A percentile compares a stretch with the other conserved stretches of the same genome.
Conservation (phyloP, 2,888 invertebrate species). For the Chalcis sispes region DNA sequence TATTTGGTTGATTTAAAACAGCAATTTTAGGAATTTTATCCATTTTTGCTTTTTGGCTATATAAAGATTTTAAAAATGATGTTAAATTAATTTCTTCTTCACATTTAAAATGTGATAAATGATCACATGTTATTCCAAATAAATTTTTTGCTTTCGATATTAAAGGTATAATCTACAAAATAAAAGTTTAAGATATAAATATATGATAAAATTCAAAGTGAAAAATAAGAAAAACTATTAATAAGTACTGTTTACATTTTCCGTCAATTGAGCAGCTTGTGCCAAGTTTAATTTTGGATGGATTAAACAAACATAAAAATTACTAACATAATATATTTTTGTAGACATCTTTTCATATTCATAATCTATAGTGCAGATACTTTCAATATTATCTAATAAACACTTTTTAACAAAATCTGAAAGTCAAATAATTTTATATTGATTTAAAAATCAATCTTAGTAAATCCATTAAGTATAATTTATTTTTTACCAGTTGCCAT, state of each 20-base stretch:
- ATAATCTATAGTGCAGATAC: slow-evolving; percentile 64
- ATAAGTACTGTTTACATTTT: slow-evolving; percentile 64
- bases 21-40: slow-evolving; percentile 59
- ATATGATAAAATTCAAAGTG: slow-evolving; percentile 26
- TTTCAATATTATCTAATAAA: slow-evolving; percentile 60
- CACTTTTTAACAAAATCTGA: slow-evolving; percentile 64
- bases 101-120: slow-evolving; percentile 67
- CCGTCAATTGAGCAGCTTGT: slow-evolving; percentile 67
- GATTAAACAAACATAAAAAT: slow-evolving; percentile 65
- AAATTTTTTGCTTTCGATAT: slow-evolving; percentile 63
- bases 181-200: slow-evolving; percentile 27
- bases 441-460: background rate
- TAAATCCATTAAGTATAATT: slow-evolving; percentile 1
- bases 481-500: slow-evolving; percentile 64
- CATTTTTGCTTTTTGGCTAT: slow-evolving; percentile 61
- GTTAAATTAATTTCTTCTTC: slow-evolving; percentile 58
- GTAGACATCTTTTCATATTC: slow-evolving; percentile 63
- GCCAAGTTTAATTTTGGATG: slow-evolving; percentile 65
- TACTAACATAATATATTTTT: slow-evolving; percentile 64
- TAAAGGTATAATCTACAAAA: slow-evolving; percentile 66
- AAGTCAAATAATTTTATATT: slow-evolving; percentile 39
- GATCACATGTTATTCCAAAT: slow-evolving; percentile 65
- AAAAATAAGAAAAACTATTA: slow-evolving; percentile 13
- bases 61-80: slow-evolving; percentile 67
- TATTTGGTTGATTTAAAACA: slow-evolving; percentile 69